phyloP scores from a whole-genome alignment of 1,140 invertebrate species.

The Luehdorfia chinensis region DNA sequence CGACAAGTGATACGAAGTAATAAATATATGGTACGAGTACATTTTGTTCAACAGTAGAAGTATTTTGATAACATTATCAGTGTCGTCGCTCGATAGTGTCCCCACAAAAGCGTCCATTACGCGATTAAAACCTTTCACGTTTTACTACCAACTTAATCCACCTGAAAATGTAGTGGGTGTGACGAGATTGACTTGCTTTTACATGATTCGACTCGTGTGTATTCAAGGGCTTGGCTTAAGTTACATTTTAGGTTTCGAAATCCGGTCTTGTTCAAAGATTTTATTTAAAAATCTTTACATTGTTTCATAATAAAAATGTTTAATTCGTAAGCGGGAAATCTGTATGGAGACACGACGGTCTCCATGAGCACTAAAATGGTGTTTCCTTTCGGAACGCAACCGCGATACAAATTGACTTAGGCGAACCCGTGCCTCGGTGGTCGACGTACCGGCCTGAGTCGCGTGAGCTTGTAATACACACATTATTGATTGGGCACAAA shows the following conservation, averaged over 20 bases:
- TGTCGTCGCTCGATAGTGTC: conserved; percentile 8
- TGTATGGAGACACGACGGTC: too few species aligned
- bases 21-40: too few species aligned
- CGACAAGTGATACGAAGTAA: too few species aligned
- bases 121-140: conserved; percentile 16
- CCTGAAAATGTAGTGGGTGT: conserved; percentile 16
- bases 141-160: conserved; percentile 16
- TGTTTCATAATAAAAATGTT: not conserved
- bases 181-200: conserved; percentile 13
- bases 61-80: conserved; percentile 12
- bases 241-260: too few species aligned
- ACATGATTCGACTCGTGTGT: not conserved
- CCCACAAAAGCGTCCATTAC: conserved; percentile 11
- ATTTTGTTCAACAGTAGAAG: not conserved
- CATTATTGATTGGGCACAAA: too few species aligned
- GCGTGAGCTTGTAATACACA: too few species aligned
- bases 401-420: not conserved
- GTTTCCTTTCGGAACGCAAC: not conserved
- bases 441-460: too few species aligned
- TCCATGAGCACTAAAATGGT: too few species aligned
- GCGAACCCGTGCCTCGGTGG: too few species aligned
- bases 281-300: too few species aligned
- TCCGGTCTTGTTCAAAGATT: too few species aligned
- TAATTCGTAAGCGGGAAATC: too few species aligned
- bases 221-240: conserved; percentile 16